Base-by-base conservation (phyloP, 2,113 vertebrate genomes). In the Nibea coibor region DNA sequence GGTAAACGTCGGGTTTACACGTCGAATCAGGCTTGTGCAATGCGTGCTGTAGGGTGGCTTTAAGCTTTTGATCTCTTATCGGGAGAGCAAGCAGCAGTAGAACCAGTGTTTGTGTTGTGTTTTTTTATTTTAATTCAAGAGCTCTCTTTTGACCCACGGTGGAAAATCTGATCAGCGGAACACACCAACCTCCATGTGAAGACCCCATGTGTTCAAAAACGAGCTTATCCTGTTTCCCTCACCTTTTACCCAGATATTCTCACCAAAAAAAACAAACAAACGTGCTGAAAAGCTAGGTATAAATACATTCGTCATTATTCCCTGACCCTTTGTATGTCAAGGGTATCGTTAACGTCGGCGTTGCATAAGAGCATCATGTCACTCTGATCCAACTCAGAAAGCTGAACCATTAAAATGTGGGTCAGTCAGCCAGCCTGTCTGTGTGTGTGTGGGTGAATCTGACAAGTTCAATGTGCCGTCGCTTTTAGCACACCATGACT, bases 401-500 rank as follows among this genome's bases (percentile, higher is more conserved):
- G 20, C 61, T 0, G 14, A 61, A 39, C 47, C 22, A 3, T 59
- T 39, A 56, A 10, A 58, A 59, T 68, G 43, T 80, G 28, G 80
- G 63, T 74, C 83, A 88, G 68, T 65, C n/a, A 31, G 31, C 31
- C 48, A 20, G 19, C 26, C 22, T 51, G 39, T 58, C 2, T 35
- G 6, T 57, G 8, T 42, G 3, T 35, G 5, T 54, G 5, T 12
- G 71, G 7, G 11, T 73, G 51, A 79, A 28, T 74, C 35, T 71
- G 39, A 63, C 57, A 68, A 64, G 79, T 75, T 71, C 58, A 68
- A 4, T 6, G n/a, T 17, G 16, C 61, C 4, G 17, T 68, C 43
- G 45, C 48, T 72, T 87, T 79, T 72, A 80, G 72, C 77, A 5
- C 66, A 47, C 42, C 20, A 6, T 76, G 79, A 83, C 85, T 78